A percentile compares a stretch with the other conserved stretches of the same genome.
Evolutionary conservation across 2,113 vertebrate species (phyloP).

Genomic region (Dipodomys spectabilis): DNA sequence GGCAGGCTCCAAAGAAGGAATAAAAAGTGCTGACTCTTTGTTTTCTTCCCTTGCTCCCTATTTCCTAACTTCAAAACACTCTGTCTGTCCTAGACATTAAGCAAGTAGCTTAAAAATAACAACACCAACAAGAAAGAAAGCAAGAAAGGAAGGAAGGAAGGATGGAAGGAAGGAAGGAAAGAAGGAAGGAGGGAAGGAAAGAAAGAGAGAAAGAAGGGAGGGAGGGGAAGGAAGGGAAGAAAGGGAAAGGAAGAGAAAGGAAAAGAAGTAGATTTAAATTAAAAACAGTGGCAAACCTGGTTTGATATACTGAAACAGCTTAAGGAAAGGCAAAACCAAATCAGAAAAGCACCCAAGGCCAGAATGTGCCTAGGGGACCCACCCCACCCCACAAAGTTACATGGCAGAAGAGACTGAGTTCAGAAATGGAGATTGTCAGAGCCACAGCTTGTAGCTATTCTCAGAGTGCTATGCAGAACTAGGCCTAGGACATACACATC

Average conservation of each 20-base stretch:
- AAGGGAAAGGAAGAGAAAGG: too few species aligned
- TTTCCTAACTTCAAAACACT: constrained; percentile 39
- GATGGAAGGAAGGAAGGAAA: too few species aligned
- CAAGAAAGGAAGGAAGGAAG: too few species aligned
- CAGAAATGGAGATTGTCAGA: background rate
- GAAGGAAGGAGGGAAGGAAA: too few species aligned
- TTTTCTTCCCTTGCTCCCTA: background rate
- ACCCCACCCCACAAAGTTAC: background rate
- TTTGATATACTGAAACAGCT: constrained; percentile 31
- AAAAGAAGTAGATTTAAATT: background rate
- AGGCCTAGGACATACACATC: background rate
- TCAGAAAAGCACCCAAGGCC: background rate
- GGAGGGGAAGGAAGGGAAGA: too few species aligned
- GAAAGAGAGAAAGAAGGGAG: too few species aligned
- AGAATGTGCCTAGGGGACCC: background rate
- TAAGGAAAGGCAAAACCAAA: constrained; percentile 15
- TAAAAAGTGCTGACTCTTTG: constrained; percentile 14
- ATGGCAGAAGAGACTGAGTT: background rate
- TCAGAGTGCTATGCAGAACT: background rate
- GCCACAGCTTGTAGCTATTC: background rate
- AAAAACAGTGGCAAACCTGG: background rate
- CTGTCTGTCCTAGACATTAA: background rate
- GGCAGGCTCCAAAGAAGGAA: constrained; percentile 11
- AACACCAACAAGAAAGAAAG: too few species aligned
- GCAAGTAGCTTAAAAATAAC: background rate